Evolutionary conservation across 2,888 invertebrate genomes (phyloP).

Genomic region (Lasioglossum leucozonium): DNA sequence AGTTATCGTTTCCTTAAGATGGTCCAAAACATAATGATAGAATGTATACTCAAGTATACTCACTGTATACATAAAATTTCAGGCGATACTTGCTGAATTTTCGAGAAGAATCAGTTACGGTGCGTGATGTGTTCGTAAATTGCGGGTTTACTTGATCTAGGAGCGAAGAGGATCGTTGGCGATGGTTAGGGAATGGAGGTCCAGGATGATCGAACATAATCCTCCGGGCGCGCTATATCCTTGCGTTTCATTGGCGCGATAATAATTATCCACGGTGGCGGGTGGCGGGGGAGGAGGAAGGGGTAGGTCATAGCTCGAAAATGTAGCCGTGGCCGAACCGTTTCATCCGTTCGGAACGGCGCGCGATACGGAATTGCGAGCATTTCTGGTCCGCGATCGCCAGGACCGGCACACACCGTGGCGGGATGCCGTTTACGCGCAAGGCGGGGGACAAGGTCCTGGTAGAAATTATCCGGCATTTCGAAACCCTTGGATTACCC

Average conservation of each 20-base stretch:
- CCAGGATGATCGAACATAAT: slow-evolving; percentile 42
- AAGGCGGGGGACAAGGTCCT: slow-evolving; percentile 61
- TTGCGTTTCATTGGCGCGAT: slow-evolving; percentile 57
- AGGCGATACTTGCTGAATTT: background rate
- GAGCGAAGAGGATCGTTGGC: background rate
- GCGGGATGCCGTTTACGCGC: slow-evolving; percentile 25
- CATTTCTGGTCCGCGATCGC: slow-evolving; percentile 45
- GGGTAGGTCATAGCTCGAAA: slow-evolving; percentile 57
- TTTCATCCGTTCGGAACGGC: slow-evolving; percentile 52
- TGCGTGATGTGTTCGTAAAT: background rate
- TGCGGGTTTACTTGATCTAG: slow-evolving; percentile 24
- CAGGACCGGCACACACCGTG: slow-evolving; percentile 21
- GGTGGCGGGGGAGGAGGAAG: slow-evolving; percentile 4
- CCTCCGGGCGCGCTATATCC: slow-evolving; percentile 23
- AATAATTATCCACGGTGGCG: slow-evolving; percentile 57
- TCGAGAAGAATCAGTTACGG: background rate
- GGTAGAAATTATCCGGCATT: slow-evolving; percentile 72
- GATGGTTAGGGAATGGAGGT: background rate
- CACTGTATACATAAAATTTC: too few species aligned
- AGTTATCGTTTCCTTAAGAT: too few species aligned
- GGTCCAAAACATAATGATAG: too few species aligned
- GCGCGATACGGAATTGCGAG: slow-evolving; percentile 56
- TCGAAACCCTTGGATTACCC: slow-evolving; percentile 77
- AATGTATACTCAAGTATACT: too few species aligned
- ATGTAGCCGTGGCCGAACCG: slow-evolving; percentile 39